Evolutionary conservation across 2,113 vertebrate species (phyloP).

Genomic region (Pelecanus crispus): DNA sequence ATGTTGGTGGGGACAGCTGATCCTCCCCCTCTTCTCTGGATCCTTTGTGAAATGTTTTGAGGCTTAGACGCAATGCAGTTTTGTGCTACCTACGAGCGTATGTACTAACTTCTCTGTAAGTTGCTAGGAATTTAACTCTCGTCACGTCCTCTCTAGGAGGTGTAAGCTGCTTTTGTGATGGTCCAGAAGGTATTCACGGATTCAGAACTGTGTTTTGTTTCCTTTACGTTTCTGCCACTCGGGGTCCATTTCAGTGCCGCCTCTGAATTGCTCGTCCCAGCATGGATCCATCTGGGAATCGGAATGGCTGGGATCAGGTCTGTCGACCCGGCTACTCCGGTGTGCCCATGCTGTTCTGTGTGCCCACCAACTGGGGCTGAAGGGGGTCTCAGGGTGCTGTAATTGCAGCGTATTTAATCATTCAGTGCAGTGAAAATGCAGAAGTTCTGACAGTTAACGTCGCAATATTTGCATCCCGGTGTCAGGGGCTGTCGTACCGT

Average conservation of each 20-base stretch:
- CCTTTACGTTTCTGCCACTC: background rate
- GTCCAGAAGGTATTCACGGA: background rate
- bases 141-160: background rate
- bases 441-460: background rate
- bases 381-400: no score
- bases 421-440: background rate
- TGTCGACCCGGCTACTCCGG: fast-evolving
- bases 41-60: background rate
- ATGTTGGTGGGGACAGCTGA: background rate
- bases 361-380: background rate
- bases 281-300: background rate
- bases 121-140: background rate
- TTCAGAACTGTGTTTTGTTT: background rate
- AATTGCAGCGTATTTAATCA: background rate
- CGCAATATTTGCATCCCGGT: fast-evolving
- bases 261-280: background rate
- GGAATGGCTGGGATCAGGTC: background rate
- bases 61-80: background rate
- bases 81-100: fast-evolving
- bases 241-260: fast-evolving
- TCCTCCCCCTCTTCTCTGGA: background rate
- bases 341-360: background rate
- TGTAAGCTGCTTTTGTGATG: background rate
- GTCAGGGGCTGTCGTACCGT: fast-evolving
- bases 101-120: background rate